Evolutionary conservation across 2,888 invertebrate genomes (phyloP), one percentile per base, ranked within the genome.

Genomic region (Ametastegia equiseti): DNA sequence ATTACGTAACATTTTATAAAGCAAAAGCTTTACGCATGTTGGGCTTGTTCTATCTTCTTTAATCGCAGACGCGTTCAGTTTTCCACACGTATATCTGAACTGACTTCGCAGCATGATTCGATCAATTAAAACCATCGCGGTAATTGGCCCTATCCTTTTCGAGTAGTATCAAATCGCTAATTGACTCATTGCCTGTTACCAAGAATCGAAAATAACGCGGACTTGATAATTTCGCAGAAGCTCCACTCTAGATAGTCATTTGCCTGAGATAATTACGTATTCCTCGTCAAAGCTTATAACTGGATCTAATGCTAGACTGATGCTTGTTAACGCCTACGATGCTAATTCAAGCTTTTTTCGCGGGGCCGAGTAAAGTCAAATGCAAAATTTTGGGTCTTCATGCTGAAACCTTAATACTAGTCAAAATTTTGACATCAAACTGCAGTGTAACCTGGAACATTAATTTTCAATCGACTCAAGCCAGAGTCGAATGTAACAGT

Each of bases 1-100:
- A 54, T 75, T 54, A 75, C 75, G 36, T 73, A 73, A 50, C 50
- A 73, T 75, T 75, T 54, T 54, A 75, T 36, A 75, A 30, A 36
- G 54, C 23, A 54, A 50, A n/a, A 75, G 54, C 27, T 15, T 54
- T 36, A 75, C 9, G 54, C 19, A 27, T 30, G 2, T 1, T 50
- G 3, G 23, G 5, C 54, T 54, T 23, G 75, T 33, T 36, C 33
- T 27, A 75, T 54, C 54, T 9, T 15, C 36, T 75, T 54, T 33
- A 54, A 75, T 36, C 54, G n/a, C 13, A 11, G n/a, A 36, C 50
- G 15, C 30, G 19, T 30, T 45, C 75, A 50, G 23, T 15, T 50
- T 15, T n/a, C 1, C 19, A 42, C 9, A 42, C 42, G 0, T 13
- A n/a, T 27, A 27, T 13, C 1, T 15, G 6, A 42, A 47, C 2